A percentile compares a stretch with the other conserved stretches of the same genome.
phyloP scores from a whole-genome alignment of 2,797 vertebrate genomes.

The Platyrinchus mystaceus region DNA sequence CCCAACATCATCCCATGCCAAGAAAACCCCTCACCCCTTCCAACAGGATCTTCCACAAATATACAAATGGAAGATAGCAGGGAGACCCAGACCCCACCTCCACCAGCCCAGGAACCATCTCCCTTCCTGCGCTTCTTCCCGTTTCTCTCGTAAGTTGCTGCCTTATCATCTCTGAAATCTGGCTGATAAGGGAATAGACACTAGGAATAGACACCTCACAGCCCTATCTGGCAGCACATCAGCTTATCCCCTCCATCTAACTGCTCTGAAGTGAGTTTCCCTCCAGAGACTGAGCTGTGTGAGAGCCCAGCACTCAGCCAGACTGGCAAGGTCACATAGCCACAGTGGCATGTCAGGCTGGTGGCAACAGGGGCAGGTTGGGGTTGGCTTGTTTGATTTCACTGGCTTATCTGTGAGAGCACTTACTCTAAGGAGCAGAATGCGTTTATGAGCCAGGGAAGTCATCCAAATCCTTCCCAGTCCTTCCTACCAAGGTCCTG shows the following conservation, averaged over 20 bases:
- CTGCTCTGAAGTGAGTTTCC: neutral
- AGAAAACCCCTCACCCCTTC: neutral
- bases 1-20: neutral
- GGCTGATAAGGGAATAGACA: neutral
- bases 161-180: neutral
- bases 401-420: neutral
- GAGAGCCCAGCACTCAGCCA: neutral
- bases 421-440: neutral
- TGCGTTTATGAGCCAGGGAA: neutral
- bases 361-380: neutral
- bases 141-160: neutral
- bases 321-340: neutral
- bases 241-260: neutral
- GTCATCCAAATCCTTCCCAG: neutral
- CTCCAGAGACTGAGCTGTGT: neutral
- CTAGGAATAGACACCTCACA: neutral
- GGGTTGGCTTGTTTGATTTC: neutral
- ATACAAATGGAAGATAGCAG: fast-evolving
- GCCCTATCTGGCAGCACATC: neutral
- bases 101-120: fast-evolving
- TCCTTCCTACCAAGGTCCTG: neutral
- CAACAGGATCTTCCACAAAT: neutral
- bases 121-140: neutral
- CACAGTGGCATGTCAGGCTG: fast-evolving
- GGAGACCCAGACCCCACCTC: neutral